Conservation (phyloP, 2,797 vertebrate species). For the Craterocephalus amniculus region DNA sequence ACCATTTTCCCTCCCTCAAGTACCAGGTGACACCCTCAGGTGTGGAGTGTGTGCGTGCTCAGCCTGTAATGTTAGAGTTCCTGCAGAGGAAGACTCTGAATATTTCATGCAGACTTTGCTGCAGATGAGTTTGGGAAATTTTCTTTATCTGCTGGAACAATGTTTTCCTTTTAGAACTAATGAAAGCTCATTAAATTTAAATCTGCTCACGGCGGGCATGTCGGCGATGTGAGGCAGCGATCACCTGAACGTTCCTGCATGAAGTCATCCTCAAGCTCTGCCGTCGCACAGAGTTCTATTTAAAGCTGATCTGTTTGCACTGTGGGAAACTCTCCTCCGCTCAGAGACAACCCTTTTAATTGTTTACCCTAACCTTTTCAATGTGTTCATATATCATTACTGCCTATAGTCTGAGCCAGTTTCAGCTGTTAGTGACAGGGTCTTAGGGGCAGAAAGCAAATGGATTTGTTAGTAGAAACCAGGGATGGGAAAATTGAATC, state of each 20-base stretch:
- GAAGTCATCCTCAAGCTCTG: no score
- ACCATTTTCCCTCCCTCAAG: no score
- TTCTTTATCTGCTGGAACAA: neutral
- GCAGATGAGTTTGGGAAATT: neutral
- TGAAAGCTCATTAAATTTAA: slow-evolving; percentile 1
- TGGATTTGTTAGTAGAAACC: no score
- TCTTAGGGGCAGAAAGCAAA: no score
- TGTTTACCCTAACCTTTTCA: no score
- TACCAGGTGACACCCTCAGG: neutral
- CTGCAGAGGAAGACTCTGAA: neutral
- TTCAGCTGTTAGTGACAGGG: neutral
- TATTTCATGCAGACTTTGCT: slow-evolving; percentile 9
- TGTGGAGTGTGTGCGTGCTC: neutral
- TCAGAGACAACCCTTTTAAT: no score
- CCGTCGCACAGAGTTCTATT: no score
- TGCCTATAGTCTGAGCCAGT: neutral
- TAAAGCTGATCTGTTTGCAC: no score
- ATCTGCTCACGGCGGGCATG: neutral
- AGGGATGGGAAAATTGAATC: no score
- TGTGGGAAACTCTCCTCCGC: no score
- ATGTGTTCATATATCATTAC: neutral
- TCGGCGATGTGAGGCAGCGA: neutral
- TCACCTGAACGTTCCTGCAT: no score
- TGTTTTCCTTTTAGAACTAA: neutral
- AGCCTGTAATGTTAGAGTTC: neutral